Base-by-base conservation (phyloP, 2,888 invertebrate species). In the Andrena camellia region DNA sequence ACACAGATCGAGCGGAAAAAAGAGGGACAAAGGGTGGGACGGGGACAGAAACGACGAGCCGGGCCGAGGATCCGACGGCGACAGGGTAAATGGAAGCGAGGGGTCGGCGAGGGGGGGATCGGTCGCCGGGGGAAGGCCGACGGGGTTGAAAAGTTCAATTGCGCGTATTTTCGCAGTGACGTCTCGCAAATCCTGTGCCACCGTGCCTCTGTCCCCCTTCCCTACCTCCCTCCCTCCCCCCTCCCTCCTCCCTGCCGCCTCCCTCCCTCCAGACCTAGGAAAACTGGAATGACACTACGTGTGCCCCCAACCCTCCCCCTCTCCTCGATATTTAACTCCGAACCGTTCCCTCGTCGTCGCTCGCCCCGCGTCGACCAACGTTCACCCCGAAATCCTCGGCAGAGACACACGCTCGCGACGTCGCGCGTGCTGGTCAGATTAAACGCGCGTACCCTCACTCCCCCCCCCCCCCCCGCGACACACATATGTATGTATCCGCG, bases 101-200 rank as follows among this genome's bases (percentile, higher is more conserved):
- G 83, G 42, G 13, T 42, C 13, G 42, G 42, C 13, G 42, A 42
- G 86, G 71, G 74, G 78, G 85, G 73, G 79, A 84, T 84, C 78
- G 86, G 87, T 79, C 73, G 85, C 81, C 57, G 83, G 83, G 79
- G 86, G 85, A 86, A 88, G 90, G 88, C 90, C 88, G 91, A 91
- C 88, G 91, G 91, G 92, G 92, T 92, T 93, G 93, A 92, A 93
- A 93, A 93, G 94, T 94, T 93, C 93, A 94, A 94, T 94, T 93
- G 94, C 93, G 93, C 93, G 93, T 93, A 92, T 93, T 93, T 93
- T 94, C 91, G 90, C 90, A 90, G 90, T 91, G 92, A 92, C 93
- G 92, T 93, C 91, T 92, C 92, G 91, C 92, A 92, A 92, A 93
- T 92, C 92, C 92, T 91, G 90, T 92, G 76, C 79, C 80, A 90